These are phyloP conservation scores for Mythimna impura DNA, from an alignment of 2,888 invertebrate species.

Conservation along the genomic window DNA sequence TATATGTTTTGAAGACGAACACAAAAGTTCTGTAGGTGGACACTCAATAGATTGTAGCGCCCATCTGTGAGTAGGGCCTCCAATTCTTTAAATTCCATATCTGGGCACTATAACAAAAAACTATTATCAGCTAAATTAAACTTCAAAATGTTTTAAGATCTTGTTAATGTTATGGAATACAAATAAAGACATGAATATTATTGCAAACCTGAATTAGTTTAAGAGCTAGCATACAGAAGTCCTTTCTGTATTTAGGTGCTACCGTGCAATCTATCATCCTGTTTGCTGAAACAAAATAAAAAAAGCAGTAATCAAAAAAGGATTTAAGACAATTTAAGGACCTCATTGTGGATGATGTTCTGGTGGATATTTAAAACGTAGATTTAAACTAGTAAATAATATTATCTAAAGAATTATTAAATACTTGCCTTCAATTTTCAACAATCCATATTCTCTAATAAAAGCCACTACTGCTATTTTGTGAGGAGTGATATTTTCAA, in stretches of 20 bases:
- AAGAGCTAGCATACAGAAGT: slow-evolving; percentile 95
- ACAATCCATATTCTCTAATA: slow-evolving; percentile 93
- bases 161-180: background rate
- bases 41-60: slow-evolving; percentile 90
- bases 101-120: slow-evolving; percentile 91
- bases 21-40: slow-evolving; percentile 91
- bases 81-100: slow-evolving; percentile 93
- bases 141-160: background rate
- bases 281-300: slow-evolving; percentile 80
- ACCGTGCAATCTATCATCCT: slow-evolving; percentile 87
- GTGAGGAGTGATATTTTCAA: slow-evolving; percentile 94
- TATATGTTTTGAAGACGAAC: slow-evolving; percentile 90
- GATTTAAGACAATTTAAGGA: no score
- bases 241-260: slow-evolving; percentile 92
- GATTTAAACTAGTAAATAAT: background rate
- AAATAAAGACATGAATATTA: background rate
- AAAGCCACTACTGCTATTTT: slow-evolving; percentile 94
- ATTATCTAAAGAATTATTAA: background rate
- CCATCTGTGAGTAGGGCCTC: slow-evolving; percentile 92
- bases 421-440: slow-evolving; percentile 87
- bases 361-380: background rate
- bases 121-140: background rate
- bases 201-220: slow-evolving; percentile 93
- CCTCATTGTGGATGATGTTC: background rate
- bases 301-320: background rate